phyloP scores from a whole-genome alignment of 2,113 vertebrate species.

The Forbesichthys agassizii region DNA sequence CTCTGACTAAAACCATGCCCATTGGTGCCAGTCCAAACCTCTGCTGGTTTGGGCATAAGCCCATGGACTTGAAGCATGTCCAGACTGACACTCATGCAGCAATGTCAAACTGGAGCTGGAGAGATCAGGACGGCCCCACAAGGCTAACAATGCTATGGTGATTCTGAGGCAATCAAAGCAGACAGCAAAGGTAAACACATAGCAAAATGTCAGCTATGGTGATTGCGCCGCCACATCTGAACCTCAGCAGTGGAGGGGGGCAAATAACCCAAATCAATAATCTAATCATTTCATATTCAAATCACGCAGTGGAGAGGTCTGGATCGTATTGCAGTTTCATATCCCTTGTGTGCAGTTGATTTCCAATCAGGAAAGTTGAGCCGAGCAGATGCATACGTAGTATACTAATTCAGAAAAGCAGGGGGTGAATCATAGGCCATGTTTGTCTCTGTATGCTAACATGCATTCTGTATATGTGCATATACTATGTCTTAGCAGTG shows the following conservation, averaged over 20 bases:
- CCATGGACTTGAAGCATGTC: too few relatives aligned
- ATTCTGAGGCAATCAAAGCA: constrained; percentile 70
- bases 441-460: too few relatives aligned
- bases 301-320: constrained; percentile 59
- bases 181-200: constrained; percentile 74
- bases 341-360: constrained; percentile 61
- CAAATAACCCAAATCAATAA: constrained; percentile 75
- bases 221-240: constrained; percentile 67
- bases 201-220: constrained; percentile 72
- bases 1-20: too few relatives aligned
- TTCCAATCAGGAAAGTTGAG: constrained; percentile 63
- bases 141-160: constrained; percentile 48
- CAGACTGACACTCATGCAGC: too few relatives aligned
- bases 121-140: too few relatives aligned
- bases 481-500: too few relatives aligned
- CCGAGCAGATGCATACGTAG: constrained; percentile 46
- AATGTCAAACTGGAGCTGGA: too few relatives aligned
- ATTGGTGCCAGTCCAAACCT: too few relatives aligned
- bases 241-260: constrained; percentile 41
- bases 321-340: constrained; percentile 71
- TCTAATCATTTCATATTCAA: constrained; percentile 77
- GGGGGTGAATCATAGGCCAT: background rate
- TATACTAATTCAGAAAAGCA: constrained; percentile 45
- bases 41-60: too few relatives aligned
- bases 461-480: too few relatives aligned